Conservation (phyloP, 1,140 invertebrate species). For the Pogonognathellus flavescens region DNA sequence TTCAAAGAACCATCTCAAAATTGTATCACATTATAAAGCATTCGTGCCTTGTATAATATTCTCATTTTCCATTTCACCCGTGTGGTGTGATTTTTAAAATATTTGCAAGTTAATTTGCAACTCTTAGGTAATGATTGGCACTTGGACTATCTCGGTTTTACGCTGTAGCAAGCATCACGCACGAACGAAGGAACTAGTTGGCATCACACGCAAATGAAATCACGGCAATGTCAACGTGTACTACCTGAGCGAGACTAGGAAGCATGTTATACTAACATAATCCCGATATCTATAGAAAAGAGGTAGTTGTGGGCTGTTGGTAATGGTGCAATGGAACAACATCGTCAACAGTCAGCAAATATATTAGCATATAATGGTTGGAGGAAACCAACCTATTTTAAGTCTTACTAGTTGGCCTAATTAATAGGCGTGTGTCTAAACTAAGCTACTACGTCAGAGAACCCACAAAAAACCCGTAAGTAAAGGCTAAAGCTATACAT, state of each 20-base stretch:
- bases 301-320: background rate
- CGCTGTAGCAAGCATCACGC: conserved; percentile 7
- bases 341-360: conserved; percentile 13
- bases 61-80: no score
- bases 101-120: conserved; percentile 42
- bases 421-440: conserved; percentile 42
- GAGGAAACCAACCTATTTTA: conserved; percentile 30
- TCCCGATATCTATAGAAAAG: background rate
- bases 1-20: no score
- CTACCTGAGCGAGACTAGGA: background rate
- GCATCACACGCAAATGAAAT: conserved; percentile 43
- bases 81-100: background rate
- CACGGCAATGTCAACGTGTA: conserved; percentile 51
- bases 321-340: conserved; percentile 5
- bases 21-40: no score
- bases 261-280: background rate
- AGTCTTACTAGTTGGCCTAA: conserved; percentile 48
- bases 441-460: background rate
- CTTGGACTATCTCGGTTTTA: background rate
- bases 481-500: background rate
- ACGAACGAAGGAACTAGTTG: conserved; percentile 10
- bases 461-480: no score
- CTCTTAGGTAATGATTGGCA: conserved; percentile 14
- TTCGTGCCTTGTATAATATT: no score
- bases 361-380: conserved; percentile 40